Evolutionary conservation across 2,113 vertebrate genomes (phyloP).

Genomic region (Orthonyx spaldingii): DNA sequence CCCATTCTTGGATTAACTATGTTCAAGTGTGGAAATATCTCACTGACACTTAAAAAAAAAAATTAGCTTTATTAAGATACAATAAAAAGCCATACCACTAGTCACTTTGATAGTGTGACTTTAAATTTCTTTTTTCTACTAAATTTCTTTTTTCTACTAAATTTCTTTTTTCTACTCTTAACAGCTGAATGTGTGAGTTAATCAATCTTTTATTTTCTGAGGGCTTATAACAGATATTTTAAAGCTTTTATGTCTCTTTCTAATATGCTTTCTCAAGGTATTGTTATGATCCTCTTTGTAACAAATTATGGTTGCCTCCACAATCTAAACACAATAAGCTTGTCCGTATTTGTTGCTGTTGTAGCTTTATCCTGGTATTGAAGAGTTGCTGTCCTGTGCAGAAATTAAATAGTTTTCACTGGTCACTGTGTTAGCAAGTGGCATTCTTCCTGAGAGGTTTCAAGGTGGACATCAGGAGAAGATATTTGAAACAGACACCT

Average conservation of each 20-base stretch:
- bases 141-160: too few relatives aligned
- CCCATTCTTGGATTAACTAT: background rate
- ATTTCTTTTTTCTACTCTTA: background rate
- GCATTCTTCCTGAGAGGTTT: background rate
- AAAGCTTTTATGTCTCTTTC: background rate
- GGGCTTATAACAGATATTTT: background rate
- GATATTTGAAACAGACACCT: background rate
- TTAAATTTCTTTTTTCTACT: background rate
- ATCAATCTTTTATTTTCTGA: background rate
- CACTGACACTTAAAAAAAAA: background rate
- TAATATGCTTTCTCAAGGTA: background rate
- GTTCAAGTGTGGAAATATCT: background rate
- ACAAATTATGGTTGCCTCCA: background rate
- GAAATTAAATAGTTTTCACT: background rate
- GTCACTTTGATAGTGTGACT: background rate
- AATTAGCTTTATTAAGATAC: background rate
- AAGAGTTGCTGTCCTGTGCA: background rate
- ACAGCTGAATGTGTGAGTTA: background rate
- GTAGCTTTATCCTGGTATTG: background rate
- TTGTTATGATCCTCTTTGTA: background rate
- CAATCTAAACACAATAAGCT: background rate
- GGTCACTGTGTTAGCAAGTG: background rate
- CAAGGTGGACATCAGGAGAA: background rate
- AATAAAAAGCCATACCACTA: background rate
- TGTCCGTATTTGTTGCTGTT: background rate